Base-by-base conservation (phyloP, 53 echinoderm and acorn worm species). In the Mesocentrotus franciscanus region DNA sequence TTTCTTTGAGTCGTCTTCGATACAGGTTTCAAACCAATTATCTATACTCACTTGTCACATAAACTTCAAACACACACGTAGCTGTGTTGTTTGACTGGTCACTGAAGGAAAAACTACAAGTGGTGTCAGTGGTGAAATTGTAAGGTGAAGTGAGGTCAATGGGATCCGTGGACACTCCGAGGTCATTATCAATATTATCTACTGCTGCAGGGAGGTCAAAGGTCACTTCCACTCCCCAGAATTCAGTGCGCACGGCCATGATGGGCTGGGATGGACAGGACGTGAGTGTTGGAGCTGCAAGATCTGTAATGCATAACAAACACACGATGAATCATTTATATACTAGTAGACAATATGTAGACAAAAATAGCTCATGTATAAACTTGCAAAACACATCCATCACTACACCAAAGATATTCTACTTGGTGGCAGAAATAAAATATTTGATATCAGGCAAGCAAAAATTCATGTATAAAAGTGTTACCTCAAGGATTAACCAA, bases 201-300 rank as follows among this genome's bases (percentile, higher is more conserved):
- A 90, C 35, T 14, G 97, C 98, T 34, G 92, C 60, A 0, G 98
- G 98, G 62, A 95, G 72, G 95, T 96, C 97, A 96, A 98, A 97
- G 78, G 95, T 78, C 33, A 97, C 96, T n/a, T 92, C 60, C 57
- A 93, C 97, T 10, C 89, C 93, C 71, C 78, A 89, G 75, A 93
- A 61, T 57, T 71, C 95, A 26, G 72, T 92, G 22, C 91, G 94
- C 39, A 49, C 24, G 1, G 56, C 85, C 66, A 36, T 29, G 61
- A 90, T 90, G 20, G 90, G 72, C 68, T 85, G 35, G n/a, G 62
- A 17, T 0, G 94, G 94, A 42, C 94, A 94, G 39, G 62, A 64
- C 2, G 39, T 61, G 34, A 94, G 61, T 20, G 27, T n/a, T 34
- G 94, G 94, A 34, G 85, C 64, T 61, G 26, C 22, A 11, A 16